phyloP scores from a whole-genome alignment of 2,113 vertebrate genomes.

The Equus quagga region DNA sequence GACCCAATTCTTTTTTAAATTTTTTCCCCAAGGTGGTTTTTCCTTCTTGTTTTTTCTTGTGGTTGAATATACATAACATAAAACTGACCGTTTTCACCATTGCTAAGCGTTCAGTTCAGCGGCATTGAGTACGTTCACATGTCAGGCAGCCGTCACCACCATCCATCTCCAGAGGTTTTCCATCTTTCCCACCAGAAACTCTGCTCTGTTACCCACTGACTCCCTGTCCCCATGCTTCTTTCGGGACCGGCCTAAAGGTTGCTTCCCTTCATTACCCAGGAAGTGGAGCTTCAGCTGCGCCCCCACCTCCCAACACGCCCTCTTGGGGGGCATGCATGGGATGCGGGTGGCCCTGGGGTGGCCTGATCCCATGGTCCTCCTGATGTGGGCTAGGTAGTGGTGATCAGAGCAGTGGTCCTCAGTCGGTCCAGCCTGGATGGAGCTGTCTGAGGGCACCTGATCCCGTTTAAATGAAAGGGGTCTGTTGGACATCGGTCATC shows the following conservation, averaged over 20 bases:
- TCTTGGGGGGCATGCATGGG: rapidly evolving
- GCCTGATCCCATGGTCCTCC: background rate
- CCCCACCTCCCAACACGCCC: background rate
- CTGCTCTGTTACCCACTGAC: background rate
- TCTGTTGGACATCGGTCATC: background rate
- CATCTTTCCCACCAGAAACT: background rate
- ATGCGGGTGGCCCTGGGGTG: too few species aligned
- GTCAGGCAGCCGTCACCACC: rapidly evolving
- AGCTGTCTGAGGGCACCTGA: background rate
- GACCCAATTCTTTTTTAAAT: background rate
- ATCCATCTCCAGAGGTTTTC: background rate
- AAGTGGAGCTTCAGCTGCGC: background rate
- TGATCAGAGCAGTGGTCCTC: too few species aligned
- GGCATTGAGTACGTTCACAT: background rate
- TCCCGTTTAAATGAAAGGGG: background rate
- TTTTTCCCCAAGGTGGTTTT: background rate
- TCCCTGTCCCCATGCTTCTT: background rate
- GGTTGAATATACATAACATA: background rate
- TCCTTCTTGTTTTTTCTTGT: background rate
- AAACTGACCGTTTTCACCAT: background rate
- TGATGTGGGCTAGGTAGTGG: too few species aligned
- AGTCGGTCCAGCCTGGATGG: too few species aligned
- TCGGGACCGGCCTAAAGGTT: too few species aligned
- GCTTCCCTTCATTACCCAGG: background rate
- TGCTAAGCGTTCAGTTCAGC: background rate